Conservation (phyloP, 2,888 invertebrate genomes). For the Drosophila pseudotakahashii region DNA sequence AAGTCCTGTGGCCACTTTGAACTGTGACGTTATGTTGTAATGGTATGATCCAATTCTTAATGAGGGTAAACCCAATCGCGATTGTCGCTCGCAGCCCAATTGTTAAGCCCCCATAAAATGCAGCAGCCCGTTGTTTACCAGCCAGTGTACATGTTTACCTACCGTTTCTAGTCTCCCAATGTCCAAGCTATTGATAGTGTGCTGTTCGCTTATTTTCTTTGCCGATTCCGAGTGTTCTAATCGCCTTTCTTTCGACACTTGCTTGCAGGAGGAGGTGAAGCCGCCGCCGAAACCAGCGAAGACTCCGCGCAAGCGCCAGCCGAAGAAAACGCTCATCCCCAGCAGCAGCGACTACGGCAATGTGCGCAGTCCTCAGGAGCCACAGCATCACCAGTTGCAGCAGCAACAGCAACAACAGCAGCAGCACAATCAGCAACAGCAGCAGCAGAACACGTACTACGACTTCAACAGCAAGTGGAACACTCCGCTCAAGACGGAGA, state of each 20-base stretch:
- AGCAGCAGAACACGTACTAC: conserved; percentile 87
- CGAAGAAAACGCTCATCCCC: conserved; percentile 82
- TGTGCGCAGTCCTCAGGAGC: conserved; percentile 79
- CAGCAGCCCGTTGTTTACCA: conserved; percentile 11
- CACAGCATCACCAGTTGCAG: conserved; percentile 75
- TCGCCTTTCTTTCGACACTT: conserved; percentile 27
- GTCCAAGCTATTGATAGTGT: conserved; percentile 22
- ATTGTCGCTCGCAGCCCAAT: conserved; percentile 2
- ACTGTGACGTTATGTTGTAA: conserved; percentile 79
- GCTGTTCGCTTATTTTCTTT: conserved; percentile 2
- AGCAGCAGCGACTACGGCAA: conserved; percentile 74
- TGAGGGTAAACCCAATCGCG: conserved; percentile 24
- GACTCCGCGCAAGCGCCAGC: conserved; percentile 83
- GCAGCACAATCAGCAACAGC: conserved; percentile 66
- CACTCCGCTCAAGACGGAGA: conserved; percentile 85
- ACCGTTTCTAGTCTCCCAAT: conserved; percentile 24
- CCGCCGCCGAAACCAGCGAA: conserved; percentile 81
- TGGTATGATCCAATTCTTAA: conserved; percentile 32
- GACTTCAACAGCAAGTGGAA: conserved; percentile 94
- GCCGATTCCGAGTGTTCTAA: conserved; percentile 18
- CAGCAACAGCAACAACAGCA: conserved; percentile 76
- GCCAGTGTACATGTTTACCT: conserved; percentile 30
- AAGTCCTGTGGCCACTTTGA: conserved; percentile 75
- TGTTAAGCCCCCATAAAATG: conserved; percentile 3
- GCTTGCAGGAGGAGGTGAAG: conserved; percentile 80